Evolutionary conservation across 2,888 invertebrate genomes (phyloP), one percentile per base, ranked within the genome.

Genomic region (Microplitis deprimator): DNA sequence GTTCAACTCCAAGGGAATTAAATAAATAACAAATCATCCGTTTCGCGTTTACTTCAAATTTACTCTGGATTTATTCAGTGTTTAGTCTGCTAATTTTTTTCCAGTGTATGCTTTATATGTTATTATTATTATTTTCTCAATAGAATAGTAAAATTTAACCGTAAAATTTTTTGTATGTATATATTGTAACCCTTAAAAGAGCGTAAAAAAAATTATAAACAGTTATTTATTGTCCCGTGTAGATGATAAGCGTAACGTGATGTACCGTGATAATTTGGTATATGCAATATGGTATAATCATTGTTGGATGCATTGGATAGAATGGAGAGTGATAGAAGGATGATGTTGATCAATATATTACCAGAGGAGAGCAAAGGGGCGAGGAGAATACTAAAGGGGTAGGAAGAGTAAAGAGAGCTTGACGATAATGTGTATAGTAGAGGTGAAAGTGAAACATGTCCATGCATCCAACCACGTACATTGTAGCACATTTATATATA

Each of bases 231-330:
- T 85, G 83, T 78, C 76, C 73, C 72, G 73, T 76, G 65, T 67
- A 70, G 72, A 77, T 79, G 76, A 80, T 79, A 79, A 68, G 76
- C 73, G 80, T 78, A 77, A 82, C 79, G 81, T 81, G 82, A 81
- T 80, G 82, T 83, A 82, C 79, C 83, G 83, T 83, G 82, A 85
- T 84, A 84, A 85, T 84, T 86, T 83, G 81, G 77, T 79, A 83
- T 81, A 80, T 78, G 77, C 83, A 82, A 84, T 86, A 85, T 82
- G 85, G 81, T 80, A 73, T 76, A 75, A 74, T 70, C 75, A 82
- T 82, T 83, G 82, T 82, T 81, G 75, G 79, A 61, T 67, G 70
- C 60, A 62, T 72, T 65, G 71, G n/a, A 65, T 67, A 60, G 69
- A 69, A 64, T 70, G 75, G 20, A 29, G 38, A 69, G 62, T 68